Evolutionary conservation across 1,140 invertebrate genomes (phyloP), one percentile per base, ranked within the genome.

Genomic region (Euwallacea fornicatus): DNA sequence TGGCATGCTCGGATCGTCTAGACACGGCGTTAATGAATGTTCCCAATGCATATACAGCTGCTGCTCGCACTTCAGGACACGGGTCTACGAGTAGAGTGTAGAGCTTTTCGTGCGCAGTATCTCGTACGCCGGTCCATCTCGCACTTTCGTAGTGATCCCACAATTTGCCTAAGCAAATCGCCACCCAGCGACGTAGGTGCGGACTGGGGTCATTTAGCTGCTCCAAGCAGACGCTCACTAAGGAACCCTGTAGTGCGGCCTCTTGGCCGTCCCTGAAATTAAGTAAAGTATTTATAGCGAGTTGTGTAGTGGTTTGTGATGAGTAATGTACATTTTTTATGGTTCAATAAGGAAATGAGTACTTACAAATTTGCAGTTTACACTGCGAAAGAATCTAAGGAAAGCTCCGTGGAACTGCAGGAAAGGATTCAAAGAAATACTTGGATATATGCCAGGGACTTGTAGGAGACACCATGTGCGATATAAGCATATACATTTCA

Each of bases 111-210:
- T 98, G 95, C 7, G 97, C 96, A 72, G 91, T 90, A 80, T 98
- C 95, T n/a, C 97, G 85, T 10, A 96, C 96, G 8, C 95, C 97
- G 59, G 93, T 95, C 96, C 97, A 98, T 66, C 71, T 47, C 16
- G 97, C 96, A 79, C 91, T 90, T 78, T 97, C 94, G 81, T 92
- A 97, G 78, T 94, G 91, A 71, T 92, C 90, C 98, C 97, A 99
- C 42, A 97, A 86, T 79, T 94, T 85, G n/a, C 93, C 96, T 59
- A 99, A 86, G 80, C 93, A 96, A 58, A 99, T 89, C 69, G 94
- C 92, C 54, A 98, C 84, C 97, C 97, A 99, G 80, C 95, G 92
- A 42, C 94, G 85, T 15, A 98, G 83, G 59, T 90, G 82, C 56
- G 90, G 83, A 63, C 68, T 74, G 7, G 79, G 74, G 78, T 89